Percentiles rank a stretch among this genome's conserved stretches.
phyloP scores from a whole-genome alignment of 2,797 vertebrate species.

The Vireo griseus region DNA sequence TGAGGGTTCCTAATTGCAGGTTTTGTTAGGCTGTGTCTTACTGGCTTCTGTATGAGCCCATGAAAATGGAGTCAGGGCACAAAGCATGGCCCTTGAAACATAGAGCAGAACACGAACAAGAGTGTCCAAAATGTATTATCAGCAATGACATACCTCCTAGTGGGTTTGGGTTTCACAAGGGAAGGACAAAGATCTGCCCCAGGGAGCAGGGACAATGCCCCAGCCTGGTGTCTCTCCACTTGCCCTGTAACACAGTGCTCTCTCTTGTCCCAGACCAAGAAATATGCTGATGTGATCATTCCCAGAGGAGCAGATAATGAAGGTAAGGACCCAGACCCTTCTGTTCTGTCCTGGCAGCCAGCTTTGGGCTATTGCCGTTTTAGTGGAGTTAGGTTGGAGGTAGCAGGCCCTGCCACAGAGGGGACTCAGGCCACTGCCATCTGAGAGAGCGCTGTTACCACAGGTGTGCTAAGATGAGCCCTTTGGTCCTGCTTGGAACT shows the following conservation, averaged over 20 bases:
- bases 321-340: conserved; percentile 75
- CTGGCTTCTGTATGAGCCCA: background rate
- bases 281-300: conserved; percentile 94
- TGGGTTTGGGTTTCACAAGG: background rate
- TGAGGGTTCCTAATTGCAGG: background rate
- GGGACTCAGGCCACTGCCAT: background rate
- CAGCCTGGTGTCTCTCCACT: background rate
- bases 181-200: background rate
- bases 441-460: background rate
- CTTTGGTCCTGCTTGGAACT: background rate
- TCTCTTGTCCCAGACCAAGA: conserved; percentile 85
- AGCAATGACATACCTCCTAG: background rate
- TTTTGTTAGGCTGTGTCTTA: background rate
- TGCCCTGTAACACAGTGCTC: background rate
- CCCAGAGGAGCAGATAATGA: conserved; percentile 91
- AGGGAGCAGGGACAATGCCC: background rate
- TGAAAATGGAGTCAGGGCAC: background rate
- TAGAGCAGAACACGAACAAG: background rate
- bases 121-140: background rate
- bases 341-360: background rate
- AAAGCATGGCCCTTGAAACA: background rate
- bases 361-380: background rate
- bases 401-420: background rate
- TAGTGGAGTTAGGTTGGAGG: background rate
- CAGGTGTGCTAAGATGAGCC: background rate